phyloP scores from a whole-genome alignment of 1,140 invertebrate genomes.

The Drosophila nigromelanica region DNA sequence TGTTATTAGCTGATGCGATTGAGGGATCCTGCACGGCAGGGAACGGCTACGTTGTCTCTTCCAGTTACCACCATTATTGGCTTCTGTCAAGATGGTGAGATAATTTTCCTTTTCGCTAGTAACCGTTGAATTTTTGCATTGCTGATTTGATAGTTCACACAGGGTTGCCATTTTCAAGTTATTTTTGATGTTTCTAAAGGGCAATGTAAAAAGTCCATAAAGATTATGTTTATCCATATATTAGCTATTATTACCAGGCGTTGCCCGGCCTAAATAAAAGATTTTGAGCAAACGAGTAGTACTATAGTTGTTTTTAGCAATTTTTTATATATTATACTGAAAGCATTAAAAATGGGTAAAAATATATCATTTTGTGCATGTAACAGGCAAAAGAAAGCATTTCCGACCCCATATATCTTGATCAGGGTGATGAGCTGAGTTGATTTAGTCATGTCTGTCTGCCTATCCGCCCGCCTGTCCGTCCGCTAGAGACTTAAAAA shows the following conservation, averaged over 20 bases:
- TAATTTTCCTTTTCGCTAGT: neutral
- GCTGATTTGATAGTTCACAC: conserved; percentile 10
- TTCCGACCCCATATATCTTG: too few relatives aligned
- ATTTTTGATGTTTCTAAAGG: conserved; percentile 4
- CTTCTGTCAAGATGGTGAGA: conserved; percentile 7
- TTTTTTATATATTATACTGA: too few relatives aligned
- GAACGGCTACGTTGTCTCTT: conserved; percentile 33
- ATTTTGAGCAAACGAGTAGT: neutral
- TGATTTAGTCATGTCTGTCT: too few relatives aligned
- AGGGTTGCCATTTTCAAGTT: neutral
- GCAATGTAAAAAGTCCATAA: too few relatives aligned
- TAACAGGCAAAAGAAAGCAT: too few relatives aligned
- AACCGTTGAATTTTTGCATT: conserved; percentile 11
- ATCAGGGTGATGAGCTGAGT: too few relatives aligned
- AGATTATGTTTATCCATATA: neutral
- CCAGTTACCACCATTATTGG: conserved; percentile 11
- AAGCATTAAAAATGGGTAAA: too few relatives aligned
- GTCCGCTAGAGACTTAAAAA: too few relatives aligned
- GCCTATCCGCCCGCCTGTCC: too few relatives aligned
- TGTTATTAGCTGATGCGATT: conserved; percentile 4
- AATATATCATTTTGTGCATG: too few relatives aligned
- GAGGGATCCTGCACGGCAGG: conserved; percentile 21
- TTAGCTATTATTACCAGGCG: neutral
- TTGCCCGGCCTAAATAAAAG: neutral
- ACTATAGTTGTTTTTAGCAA: too few relatives aligned